Base-by-base conservation (phyloP, 2,113 vertebrate genomes). In the Vulpes vulpes region DNA sequence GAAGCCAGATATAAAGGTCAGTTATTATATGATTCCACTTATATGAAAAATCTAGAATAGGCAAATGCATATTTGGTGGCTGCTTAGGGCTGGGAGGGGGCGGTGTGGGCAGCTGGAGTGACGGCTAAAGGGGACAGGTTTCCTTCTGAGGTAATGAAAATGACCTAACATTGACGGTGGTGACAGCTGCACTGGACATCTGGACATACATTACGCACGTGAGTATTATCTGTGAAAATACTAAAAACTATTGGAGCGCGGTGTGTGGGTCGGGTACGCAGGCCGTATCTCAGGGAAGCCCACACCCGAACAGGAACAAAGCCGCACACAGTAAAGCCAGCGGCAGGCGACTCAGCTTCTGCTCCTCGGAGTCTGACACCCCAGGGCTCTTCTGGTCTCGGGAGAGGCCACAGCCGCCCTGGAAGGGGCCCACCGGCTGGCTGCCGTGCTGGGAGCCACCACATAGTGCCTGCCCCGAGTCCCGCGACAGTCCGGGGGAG, bases 221-320 rank as follows among this genome's bases (percentile, higher is more conserved):
- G 73, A 87, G 20, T 82, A 38, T 30, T 30, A 30, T 16, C 67
- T 91, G 81, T 79, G 64, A 53, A 73, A 62, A 73, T 65, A 80
- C 23, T 78, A 62, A 93, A 96, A 94, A 53, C 12, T 62, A 62
- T 2, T 55, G 27, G 53, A 81, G 2, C 49, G 32, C n/a, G 82
- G 11, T 53, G 30, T 20, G 30, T 43, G 27, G 85, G 35, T 51
- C 74, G 6, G 59, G 62, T 51, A 60, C 27, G 5, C 62, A 53
- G 79, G 53, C 64, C 65, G 90, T 25, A 95, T 22, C 51, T 71
- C 83, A 84, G 20, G 88, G 60, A 91, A 96, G n/a, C 15, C 53
- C 30, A 43, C 64, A 92, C 4, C 22, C 22, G 85, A 85, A 74
- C 8, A 95, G 71, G 86, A 69, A 49, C n/a, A 35, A 49, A 57